phyloP scores from a whole-genome alignment of 2,113 vertebrate genomes.

The Cnemophilus loriae region DNA sequence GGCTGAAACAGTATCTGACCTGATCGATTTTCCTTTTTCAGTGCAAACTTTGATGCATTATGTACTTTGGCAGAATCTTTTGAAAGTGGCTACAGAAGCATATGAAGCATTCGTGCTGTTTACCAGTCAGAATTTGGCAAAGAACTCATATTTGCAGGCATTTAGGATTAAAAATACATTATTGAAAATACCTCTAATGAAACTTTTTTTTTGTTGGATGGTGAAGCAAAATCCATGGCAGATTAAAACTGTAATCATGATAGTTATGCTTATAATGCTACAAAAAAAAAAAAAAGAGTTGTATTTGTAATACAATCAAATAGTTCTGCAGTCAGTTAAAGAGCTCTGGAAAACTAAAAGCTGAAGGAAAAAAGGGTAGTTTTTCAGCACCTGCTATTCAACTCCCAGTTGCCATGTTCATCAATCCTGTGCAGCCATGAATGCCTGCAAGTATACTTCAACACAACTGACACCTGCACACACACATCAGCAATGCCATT shows the following conservation, averaged over 20 bases:
- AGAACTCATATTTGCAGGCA: constrained; percentile 11
- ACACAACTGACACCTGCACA: constrained; percentile 29
- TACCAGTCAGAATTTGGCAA: constrained; percentile 35
- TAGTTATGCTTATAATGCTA: neutral
- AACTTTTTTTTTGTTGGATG: neutral
- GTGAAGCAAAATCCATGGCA: neutral
- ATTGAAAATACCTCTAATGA: neutral
- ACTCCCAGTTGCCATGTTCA: neutral
- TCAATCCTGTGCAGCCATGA: neutral
- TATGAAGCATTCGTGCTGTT: constrained; percentile 28
- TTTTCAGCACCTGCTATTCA: constrained; percentile 38
- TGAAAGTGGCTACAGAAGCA: constrained; percentile 43
- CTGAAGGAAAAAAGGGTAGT: neutral
- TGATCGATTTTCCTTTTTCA: constrained; percentile 31
- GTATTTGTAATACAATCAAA: neutral
- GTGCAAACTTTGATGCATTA: constrained; percentile 46
- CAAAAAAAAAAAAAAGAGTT: neutral
- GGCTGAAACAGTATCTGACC: constrained; percentile 36
- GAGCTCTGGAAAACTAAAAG: neutral
- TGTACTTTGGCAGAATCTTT: constrained; percentile 34
- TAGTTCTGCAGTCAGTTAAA: neutral
- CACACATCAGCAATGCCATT: neutral
- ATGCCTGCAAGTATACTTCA: constrained; percentile 4
- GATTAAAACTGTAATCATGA: neutral
- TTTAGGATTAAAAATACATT: constrained; percentile 27